phyloP scores from a whole-genome alignment of 2,888 invertebrate species.

The Tinea pellionella region DNA sequence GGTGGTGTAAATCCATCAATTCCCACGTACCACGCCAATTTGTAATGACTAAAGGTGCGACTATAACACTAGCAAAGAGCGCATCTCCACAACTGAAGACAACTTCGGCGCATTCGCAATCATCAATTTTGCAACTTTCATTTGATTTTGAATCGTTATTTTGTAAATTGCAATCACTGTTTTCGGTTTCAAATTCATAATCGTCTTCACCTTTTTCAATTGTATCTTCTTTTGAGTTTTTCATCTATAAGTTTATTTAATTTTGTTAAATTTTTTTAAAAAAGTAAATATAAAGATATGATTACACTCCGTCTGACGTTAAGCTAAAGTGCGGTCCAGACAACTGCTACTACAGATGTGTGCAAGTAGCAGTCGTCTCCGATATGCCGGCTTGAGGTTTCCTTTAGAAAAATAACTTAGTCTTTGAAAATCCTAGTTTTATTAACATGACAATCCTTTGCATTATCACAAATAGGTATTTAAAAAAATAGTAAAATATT shows the following conservation, averaged over 20 bases:
- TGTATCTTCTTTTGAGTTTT: constrained; percentile 29
- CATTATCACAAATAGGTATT: no score
- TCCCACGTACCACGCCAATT: constrained; percentile 90
- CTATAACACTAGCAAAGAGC: constrained; percentile 44
- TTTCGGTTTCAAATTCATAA: constrained; percentile 18
- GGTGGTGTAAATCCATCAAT: constrained; percentile 77
- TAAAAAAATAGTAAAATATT: no score
- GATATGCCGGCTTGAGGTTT: no score
- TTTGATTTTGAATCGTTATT: neutral
- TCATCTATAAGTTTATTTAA: constrained; percentile 29
- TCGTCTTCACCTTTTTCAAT: constrained; percentile 23
- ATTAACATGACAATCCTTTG: no score
- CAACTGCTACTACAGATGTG: no score
- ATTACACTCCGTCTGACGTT: no score
- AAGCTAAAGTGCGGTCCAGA: no score
- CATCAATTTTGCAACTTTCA: neutral
- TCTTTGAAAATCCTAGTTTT: no score
- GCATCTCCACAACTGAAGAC: constrained; percentile 37
- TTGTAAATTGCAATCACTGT: constrained; percentile 13
- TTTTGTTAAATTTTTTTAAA: neutral
- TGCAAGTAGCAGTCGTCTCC: no score
- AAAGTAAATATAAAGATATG: no score
- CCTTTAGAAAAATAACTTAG: no score
- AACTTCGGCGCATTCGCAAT: constrained; percentile 31
- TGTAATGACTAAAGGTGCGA: constrained; percentile 84